Conservation (phyloP, 2,888 invertebrate species). For the Stenodera caucasica region DNA sequence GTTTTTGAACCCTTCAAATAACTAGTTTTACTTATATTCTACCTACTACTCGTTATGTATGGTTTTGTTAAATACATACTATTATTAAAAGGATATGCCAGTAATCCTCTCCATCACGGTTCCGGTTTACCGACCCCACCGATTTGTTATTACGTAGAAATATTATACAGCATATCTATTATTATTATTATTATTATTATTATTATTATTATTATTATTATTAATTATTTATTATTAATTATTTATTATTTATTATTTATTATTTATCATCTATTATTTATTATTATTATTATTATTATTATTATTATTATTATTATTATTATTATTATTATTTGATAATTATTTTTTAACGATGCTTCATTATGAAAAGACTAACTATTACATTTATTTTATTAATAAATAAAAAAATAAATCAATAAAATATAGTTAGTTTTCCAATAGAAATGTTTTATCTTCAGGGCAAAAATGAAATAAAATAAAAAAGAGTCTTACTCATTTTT, state of each 20-base stretch:
- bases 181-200: neutral
- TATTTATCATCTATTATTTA: too few relatives aligned
- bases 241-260: too few relatives aligned
- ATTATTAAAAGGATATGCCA: constrained; percentile 31
- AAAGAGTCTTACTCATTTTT: constrained; percentile 16
- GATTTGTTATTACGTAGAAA: neutral
- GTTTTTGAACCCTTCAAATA: constrained; percentile 25
- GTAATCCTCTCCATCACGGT: constrained; percentile 19
- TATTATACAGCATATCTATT: constrained; percentile 3
- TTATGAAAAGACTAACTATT: too few relatives aligned
- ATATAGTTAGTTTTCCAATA: neutral
- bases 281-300: neutral
- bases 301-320: neutral
- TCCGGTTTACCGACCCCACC: constrained; percentile 16
- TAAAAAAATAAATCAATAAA: neutral
- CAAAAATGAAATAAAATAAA: constrained; percentile 10
- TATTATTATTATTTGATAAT: too few relatives aligned
- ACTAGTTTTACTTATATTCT: constrained; percentile 26
- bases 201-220: too few relatives aligned
- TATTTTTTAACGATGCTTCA: too few relatives aligned
- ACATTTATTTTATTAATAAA: too few relatives aligned
- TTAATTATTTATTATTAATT: too few relatives aligned
- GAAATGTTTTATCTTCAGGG: constrained; percentile 8
- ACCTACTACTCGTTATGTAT: constrained; percentile 30
- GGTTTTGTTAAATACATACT: constrained; percentile 26